Evolutionary conservation across 1,140 invertebrate species (phyloP).

Genomic region (Lethocerus indicus): DNA sequence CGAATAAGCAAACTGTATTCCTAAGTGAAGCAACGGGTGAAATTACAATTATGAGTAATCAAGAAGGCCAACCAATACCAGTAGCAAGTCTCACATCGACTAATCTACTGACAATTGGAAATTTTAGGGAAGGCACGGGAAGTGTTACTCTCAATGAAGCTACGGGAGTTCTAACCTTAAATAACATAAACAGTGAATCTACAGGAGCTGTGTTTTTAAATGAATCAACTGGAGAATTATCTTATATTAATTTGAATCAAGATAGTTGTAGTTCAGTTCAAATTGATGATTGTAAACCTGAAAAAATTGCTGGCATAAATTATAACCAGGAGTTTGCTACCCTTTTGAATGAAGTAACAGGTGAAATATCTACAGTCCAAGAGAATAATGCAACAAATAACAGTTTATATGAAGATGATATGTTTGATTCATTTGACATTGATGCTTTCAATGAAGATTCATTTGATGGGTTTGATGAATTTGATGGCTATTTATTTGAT

Average conservation of each 20-base stretch:
- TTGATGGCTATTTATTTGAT: conserved; percentile 11
- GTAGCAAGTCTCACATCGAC: conserved; percentile 5
- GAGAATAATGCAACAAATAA: neutral
- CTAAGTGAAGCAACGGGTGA: conserved; percentile 4
- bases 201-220: conserved; percentile 11
- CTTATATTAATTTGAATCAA: conserved; percentile 10
- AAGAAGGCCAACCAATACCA: conserved; percentile 6
- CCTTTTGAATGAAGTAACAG: conserved; percentile 7
- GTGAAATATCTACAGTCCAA: conserved; percentile 7
- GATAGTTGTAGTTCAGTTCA: neutral
- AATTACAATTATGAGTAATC: conserved; percentile 1
- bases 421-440: conserved; percentile 10
- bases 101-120: conserved; percentile 9
- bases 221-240: conserved; percentile 10
- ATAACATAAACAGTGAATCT: conserved; percentile 12
- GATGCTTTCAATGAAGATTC: conserved; percentile 11
- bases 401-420: neutral
- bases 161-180: conserved; percentile 10
- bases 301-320: conserved; percentile 1
- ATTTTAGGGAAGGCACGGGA: conserved; percentile 10
- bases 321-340: neutral
- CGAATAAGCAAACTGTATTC: neutral
- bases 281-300: conserved; percentile 1
- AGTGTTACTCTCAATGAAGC: conserved; percentile 12
- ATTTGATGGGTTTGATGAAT: conserved; percentile 12